Conservation (phyloP, 2,113 vertebrate species). For the Oryctolagus cuniculus region mOryCun1.1 NC_091449.1:7844001-7844500, state of each 20-base stretch:
- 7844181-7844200: too few species aligned
- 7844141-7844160: neutral
- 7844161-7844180: too few species aligned
- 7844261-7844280: neutral
- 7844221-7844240: neutral
- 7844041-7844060: too few species aligned
- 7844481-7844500: constrained; percentile 51
- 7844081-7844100: neutral
- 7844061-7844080: neutral
- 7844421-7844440: neutral
- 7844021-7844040: neutral
- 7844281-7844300: neutral
- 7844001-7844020: accelerated
- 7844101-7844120: neutral
- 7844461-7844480: constrained; percentile 59
- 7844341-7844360: constrained; percentile 84
- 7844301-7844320: neutral
- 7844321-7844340: constrained; percentile 13
- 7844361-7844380: constrained; percentile 51
- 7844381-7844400: neutral
- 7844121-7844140: neutral
- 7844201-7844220: too few species aligned
- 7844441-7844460: constrained; percentile 71
- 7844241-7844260: too few species aligned
- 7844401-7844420: constrained; percentile 25